Evolutionary conservation across 2,113 vertebrate genomes (phyloP).

Genomic region (Montifringilla adamsi): DNA sequence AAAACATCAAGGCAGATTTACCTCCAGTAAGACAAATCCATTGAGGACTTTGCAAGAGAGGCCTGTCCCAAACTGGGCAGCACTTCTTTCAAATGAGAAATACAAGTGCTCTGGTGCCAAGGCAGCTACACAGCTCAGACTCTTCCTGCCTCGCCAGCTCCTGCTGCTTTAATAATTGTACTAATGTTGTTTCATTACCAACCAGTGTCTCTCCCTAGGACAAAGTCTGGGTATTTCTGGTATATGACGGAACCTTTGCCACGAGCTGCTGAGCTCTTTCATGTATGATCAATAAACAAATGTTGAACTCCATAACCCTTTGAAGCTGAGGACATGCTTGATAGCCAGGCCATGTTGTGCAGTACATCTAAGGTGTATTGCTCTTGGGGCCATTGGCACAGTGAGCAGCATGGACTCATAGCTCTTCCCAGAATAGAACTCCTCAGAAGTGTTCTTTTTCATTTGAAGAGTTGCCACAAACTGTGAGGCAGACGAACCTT

Average conservation of each 20-base stretch:
- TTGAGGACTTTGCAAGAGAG: neutral
- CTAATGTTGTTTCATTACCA: neutral
- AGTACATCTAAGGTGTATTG: neutral
- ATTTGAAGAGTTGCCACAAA: neutral
- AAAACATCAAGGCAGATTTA: neutral
- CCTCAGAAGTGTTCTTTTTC: constrained; percentile 8
- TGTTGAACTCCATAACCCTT: neutral
- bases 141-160: neutral
- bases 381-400: neutral
- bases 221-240: neutral
- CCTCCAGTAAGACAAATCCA: neutral
- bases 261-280: neutral
- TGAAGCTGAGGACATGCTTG: neutral
- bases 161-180: neutral
- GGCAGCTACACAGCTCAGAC: neutral
- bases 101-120: neutral
- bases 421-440: neutral
- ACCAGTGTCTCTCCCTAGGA: neutral
- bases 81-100: neutral
- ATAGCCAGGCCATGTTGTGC: neutral
- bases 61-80: neutral
- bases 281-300: neutral
- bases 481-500: neutral
- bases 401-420: neutral
- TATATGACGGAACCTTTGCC: neutral